phyloP scores from a whole-genome alignment of 2,888 invertebrate genomes.

The Trichogramma evanescens region DNA sequence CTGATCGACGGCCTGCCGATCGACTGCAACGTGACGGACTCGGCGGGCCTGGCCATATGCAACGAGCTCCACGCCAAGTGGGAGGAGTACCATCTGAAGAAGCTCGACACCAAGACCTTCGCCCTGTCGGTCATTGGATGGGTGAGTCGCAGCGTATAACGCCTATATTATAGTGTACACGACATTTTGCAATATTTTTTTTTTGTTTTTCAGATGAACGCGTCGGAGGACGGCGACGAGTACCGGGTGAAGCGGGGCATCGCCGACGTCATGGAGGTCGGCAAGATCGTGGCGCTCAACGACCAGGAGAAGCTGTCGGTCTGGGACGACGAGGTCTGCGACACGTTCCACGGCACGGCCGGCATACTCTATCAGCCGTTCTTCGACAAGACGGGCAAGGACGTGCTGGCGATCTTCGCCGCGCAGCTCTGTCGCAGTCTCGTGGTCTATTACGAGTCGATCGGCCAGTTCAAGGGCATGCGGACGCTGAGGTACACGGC shows the following conservation, averaged over 20 bases:
- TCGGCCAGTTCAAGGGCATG: not conserved
- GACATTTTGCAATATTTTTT: not conserved
- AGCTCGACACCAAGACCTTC: conserved; percentile 58
- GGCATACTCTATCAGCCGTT: conserved; percentile 85
- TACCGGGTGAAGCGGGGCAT: conserved; percentile 71
- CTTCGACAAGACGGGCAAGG: conserved; percentile 51
- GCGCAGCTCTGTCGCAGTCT: conserved; percentile 65
- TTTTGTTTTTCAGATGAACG: conserved; percentile 60
- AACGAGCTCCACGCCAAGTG: conserved; percentile 51
- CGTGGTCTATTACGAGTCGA: conserved; percentile 19
- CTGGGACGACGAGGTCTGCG: conserved; percentile 66
- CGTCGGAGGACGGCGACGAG: conserved; percentile 57
- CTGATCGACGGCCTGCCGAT: conserved; percentile 53
- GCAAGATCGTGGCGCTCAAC: conserved; percentile 64
- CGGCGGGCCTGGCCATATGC: conserved; percentile 70
- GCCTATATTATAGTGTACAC: not conserved
- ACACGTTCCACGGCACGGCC: conserved; percentile 73
- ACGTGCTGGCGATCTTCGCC: conserved; percentile 64
- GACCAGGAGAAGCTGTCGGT: conserved; percentile 55
- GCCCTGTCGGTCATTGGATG: conserved; percentile 66
- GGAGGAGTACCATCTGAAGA: not conserved
- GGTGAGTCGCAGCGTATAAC: conserved; percentile 46
- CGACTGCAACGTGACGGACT: conserved; percentile 63
- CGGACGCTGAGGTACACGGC: conserved; percentile 56
- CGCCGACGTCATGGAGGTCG: conserved; percentile 65